Evolutionary conservation across 2,797 vertebrate genomes (phyloP).

Genomic region (Margarornis squamiger): DNA sequence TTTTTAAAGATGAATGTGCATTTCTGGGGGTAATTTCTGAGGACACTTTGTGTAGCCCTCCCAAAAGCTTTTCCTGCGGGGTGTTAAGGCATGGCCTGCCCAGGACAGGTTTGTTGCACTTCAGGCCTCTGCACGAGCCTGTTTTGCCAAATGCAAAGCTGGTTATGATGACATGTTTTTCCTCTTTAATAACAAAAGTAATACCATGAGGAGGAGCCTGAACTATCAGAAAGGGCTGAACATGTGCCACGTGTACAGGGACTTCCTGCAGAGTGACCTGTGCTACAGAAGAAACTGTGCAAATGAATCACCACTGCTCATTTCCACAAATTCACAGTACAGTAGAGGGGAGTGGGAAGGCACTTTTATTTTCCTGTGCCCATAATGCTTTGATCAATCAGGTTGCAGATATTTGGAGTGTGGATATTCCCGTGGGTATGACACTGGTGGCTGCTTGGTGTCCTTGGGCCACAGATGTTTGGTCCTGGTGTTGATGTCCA

Average conservation of each 20-base stretch:
- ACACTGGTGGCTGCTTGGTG: conserved; percentile 50
- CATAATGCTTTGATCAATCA: not conserved
- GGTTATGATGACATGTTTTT: not conserved
- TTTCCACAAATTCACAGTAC: not conserved
- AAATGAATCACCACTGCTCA: not conserved
- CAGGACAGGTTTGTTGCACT: not conserved
- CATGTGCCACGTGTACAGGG: not conserved
- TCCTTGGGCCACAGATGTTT: conserved; percentile 74
- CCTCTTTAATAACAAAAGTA: not conserved
- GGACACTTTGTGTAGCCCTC: not conserved
- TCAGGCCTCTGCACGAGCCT: not conserved
- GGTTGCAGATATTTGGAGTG: not conserved
- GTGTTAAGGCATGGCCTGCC: not conserved
- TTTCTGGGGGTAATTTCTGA: not conserved
- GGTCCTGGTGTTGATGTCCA: conserved; percentile 82
- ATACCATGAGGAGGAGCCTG: not conserved
- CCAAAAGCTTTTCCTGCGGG: not conserved
- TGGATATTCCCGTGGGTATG: not conserved
- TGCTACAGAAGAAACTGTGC: not conserved
- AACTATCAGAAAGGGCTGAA: not conserved
- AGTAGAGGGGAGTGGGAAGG: not conserved
- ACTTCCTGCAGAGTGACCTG: not conserved
- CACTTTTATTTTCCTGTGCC: not conserved
- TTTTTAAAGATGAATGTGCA: not conserved
- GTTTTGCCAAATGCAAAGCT: not conserved